Percentiles rank a stretch among this genome's conserved stretches.
Evolutionary conservation across 2,888 invertebrate species (phyloP).

Genomic region (Geotrupes spiniger): DNA sequence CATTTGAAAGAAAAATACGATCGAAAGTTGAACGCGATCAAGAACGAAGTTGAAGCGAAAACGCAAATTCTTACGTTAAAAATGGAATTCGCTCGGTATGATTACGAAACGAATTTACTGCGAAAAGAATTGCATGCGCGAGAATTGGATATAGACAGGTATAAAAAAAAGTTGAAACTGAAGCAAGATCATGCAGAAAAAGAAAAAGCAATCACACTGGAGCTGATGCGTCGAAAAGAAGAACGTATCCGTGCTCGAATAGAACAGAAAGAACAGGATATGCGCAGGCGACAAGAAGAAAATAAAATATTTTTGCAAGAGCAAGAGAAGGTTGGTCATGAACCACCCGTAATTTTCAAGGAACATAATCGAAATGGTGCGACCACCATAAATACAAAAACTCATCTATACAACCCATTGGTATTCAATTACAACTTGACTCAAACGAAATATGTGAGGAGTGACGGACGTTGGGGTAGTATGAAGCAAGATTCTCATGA

Average conservation of each 20-base stretch:
- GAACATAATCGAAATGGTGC: too few relatives aligned
- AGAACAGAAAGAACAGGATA: constrained; percentile 78
- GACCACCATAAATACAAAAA: too few relatives aligned
- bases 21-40: constrained; percentile 84
- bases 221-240: constrained; percentile 65
- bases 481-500: too few relatives aligned
- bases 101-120: constrained; percentile 94
- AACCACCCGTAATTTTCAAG: too few relatives aligned
- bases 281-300: constrained; percentile 82
- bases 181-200: constrained; percentile 28
- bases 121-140: constrained; percentile 85
- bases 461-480: too few relatives aligned
- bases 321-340: constrained; percentile 50
- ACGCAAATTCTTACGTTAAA: constrained; percentile 93
- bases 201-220: constrained; percentile 44
- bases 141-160: constrained; percentile 83
- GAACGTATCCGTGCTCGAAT: constrained; percentile 76
- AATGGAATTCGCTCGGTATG: constrained; percentile 95
- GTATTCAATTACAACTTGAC: too few relatives aligned
- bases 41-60: constrained; percentile 86
- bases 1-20: constrained; percentile 89
- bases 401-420: too few relatives aligned
- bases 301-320: constrained; percentile 84
- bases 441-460: too few relatives aligned
- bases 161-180: constrained; percentile 53